Evolutionary conservation across 2,113 vertebrate genomes (phyloP).

Genomic region (Xiphorhynchus elegans): DNA sequence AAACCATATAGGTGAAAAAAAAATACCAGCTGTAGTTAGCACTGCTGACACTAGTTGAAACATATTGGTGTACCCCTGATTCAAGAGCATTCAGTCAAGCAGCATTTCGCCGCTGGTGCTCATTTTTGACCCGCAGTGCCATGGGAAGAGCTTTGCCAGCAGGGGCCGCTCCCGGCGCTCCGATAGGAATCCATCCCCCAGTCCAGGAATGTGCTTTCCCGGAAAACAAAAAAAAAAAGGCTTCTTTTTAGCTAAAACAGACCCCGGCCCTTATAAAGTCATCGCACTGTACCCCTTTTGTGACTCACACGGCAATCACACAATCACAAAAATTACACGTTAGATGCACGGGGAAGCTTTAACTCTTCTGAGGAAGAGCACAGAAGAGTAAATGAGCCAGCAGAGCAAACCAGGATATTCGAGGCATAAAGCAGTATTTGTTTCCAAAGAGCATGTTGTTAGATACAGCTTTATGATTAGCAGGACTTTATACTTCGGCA

Average conservation of each 20-base stretch:
- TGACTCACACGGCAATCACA: not conserved
- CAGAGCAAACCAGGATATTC: not conserved
- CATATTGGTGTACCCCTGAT: not conserved
- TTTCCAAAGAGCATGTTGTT: not conserved
- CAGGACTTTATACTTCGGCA: not conserved
- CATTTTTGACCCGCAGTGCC: not conserved
- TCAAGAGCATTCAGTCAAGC: not conserved
- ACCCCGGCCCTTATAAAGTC: not conserved
- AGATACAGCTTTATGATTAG: not conserved
- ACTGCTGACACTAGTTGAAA: not conserved
- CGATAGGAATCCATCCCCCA: not conserved
- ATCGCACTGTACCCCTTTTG: not conserved
- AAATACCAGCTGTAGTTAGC: not conserved
- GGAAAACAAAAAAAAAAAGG: not conserved
- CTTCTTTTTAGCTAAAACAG: not conserved
- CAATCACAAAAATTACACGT: not conserved
- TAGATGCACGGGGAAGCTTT: not conserved
- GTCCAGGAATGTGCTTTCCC: not conserved
- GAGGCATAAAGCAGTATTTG: not conserved
- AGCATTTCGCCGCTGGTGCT: not conserved
- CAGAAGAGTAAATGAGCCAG: not conserved
- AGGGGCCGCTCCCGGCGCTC: not conserved
- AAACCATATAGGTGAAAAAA: not conserved
- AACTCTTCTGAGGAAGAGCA: not conserved
- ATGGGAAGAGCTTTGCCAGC: fast-evolving